These are phyloP conservation scores for Zaprionus obscuricornis DNA, from an alignment of 2,888 invertebrate genomes.

Conservation along the genomic window DNA sequence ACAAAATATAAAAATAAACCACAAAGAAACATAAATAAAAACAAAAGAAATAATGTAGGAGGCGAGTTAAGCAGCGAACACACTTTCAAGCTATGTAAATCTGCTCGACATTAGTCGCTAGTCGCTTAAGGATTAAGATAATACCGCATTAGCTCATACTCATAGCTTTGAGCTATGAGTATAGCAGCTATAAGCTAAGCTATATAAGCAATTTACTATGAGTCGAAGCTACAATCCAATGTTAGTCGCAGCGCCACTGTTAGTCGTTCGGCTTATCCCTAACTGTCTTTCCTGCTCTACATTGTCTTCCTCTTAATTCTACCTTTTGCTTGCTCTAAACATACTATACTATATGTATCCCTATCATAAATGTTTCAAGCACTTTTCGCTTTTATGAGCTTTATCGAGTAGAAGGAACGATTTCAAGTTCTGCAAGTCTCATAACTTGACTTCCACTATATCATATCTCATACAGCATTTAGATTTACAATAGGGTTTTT, in stretches of 20 bases:
- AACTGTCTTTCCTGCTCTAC: no score
- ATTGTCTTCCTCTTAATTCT: background rate
- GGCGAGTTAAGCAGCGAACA: no score
- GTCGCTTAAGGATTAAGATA: slow-evolving; percentile 56
- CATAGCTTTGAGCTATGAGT: no score
- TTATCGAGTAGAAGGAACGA: slow-evolving; percentile 42
- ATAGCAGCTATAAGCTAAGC: no score
- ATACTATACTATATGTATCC: no score
- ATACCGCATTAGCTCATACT: slow-evolving; percentile 55
- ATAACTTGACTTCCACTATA: slow-evolving; percentile 7
- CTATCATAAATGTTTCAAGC: slow-evolving; percentile 53
- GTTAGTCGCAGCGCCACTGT: no score
- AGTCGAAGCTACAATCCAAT: no score
- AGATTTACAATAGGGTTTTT: slow-evolving; percentile 58
- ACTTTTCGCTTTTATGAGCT: slow-evolving; percentile 62
- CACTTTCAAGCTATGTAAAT: slow-evolving; percentile 27
- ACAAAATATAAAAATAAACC: background rate
- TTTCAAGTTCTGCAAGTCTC: slow-evolving; percentile 6
- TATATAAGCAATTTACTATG: no score
- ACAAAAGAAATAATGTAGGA: background rate
- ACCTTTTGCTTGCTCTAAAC: no score
- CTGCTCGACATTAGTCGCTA: slow-evolving; percentile 54
- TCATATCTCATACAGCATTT: slow-evolving; percentile 48
- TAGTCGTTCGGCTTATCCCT: no score
- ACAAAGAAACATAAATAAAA: slow-evolving; percentile 5